Evolutionary conservation across 2,797 vertebrate species (phyloP).

Genomic region (Merluccius polli): DNA sequence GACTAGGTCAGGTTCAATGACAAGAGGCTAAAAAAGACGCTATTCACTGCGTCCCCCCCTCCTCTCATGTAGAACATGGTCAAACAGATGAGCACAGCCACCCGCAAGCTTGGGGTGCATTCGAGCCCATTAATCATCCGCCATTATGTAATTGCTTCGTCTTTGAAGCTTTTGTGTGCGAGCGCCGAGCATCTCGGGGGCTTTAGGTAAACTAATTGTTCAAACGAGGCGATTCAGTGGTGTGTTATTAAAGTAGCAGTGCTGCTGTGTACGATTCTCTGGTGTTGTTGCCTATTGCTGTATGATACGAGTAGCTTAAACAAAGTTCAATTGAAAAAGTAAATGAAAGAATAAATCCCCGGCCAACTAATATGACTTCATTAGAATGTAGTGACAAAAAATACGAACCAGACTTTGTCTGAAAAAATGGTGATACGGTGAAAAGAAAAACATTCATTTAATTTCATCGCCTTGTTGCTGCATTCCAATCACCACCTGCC

Average conservation of each 20-base stretch:
- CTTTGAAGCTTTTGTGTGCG: not conserved
- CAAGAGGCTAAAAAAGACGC: slow-evolving; percentile 47
- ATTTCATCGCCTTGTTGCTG: too few species aligned
- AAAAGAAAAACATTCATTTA: too few species aligned
- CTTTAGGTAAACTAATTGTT: not conserved
- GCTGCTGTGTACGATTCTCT: not conserved
- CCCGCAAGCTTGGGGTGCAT: not conserved
- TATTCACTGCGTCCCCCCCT: slow-evolving; percentile 41
- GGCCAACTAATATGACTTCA: too few species aligned
- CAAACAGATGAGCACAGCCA: not conserved
- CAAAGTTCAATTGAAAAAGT: too few species aligned
- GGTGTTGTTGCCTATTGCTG: not conserved
- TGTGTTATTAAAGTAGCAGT: not conserved
- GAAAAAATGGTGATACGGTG: too few species aligned
- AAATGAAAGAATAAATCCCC: too few species aligned
- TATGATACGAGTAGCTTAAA: not conserved
- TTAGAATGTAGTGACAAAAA: too few species aligned
- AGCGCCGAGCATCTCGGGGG: not conserved
- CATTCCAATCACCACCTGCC: too few species aligned
- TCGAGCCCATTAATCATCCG: not conserved
- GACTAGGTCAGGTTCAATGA: slow-evolving; percentile 66
- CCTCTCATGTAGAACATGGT: not conserved
- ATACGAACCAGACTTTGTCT: too few species aligned
- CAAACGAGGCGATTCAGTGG: not conserved
- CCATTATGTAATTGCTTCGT: not conserved